These are phyloP conservation scores for Capricornis sumatraensis DNA, from an alignment of 2,113 vertebrate genomes.

Conservation along the genomic window DNA sequence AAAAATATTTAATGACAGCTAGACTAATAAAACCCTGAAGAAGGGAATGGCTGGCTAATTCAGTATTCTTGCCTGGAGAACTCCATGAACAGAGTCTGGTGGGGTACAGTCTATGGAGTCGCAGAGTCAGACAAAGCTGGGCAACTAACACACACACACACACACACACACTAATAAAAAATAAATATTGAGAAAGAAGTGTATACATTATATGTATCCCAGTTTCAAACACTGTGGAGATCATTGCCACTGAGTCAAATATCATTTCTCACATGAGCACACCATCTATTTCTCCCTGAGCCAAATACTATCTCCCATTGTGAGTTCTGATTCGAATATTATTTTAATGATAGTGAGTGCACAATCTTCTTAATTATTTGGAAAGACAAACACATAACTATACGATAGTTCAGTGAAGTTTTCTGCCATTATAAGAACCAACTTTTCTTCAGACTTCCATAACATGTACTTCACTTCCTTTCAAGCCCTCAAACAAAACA, in stretches of 20 bases:
- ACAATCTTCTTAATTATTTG: not conserved
- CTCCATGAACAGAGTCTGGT: not conserved
- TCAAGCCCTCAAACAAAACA: not conserved
- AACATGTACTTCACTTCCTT: not conserved
- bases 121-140: not conserved
- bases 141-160: not conserved
- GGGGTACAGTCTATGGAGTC: not conserved
- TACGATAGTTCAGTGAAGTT: not conserved
- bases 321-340: not conserved
- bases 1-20: not conserved
- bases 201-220: not conserved
- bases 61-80: not conserved
- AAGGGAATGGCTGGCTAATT: not conserved
- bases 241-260: not conserved
- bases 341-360: not conserved
- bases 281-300: not conserved
- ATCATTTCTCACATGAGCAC: not conserved
- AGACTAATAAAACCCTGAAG: not conserved
- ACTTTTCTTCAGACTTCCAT: not conserved
- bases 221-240: not conserved
- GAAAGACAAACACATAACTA: not conserved
- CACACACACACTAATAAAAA: not conserved
- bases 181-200: not conserved
- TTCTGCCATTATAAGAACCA: not conserved
- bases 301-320: not conserved